Evolutionary conservation across 2,888 invertebrate genomes (phyloP).

Genomic region (Celastrina argiolus): DNA sequence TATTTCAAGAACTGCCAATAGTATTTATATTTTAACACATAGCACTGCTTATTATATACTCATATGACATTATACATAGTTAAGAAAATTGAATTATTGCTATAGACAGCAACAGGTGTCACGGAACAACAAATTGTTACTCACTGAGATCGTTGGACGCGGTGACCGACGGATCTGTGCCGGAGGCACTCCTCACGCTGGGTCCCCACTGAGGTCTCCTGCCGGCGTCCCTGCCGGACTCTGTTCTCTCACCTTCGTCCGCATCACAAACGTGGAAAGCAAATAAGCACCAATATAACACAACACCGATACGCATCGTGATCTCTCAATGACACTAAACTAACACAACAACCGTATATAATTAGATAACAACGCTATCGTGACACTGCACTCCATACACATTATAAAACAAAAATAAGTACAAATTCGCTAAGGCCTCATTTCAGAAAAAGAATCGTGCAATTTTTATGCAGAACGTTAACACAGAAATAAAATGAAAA

Average conservation of each 20-base stretch:
- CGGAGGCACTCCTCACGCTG: slow-evolving; percentile 56
- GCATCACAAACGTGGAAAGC: slow-evolving; percentile 70
- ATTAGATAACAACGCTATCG: slow-evolving; percentile 54
- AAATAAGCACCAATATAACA: slow-evolving; percentile 74
- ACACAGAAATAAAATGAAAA: slow-evolving; percentile 51
- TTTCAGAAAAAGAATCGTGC: slow-evolving; percentile 57
- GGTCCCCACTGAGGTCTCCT: slow-evolving; percentile 68
- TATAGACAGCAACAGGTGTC: slow-evolving; percentile 60
- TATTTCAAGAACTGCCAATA: not conserved
- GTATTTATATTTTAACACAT: not conserved
- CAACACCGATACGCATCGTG: slow-evolving; percentile 75
- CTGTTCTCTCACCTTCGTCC: slow-evolving; percentile 70
- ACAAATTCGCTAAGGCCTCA: slow-evolving; percentile 58
- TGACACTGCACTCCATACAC: slow-evolving; percentile 60
- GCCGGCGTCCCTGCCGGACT: slow-evolving; percentile 54
- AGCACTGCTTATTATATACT: not conserved
- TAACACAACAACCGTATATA: slow-evolving; percentile 54
- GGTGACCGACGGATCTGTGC: slow-evolving; percentile 51
- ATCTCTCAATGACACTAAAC: slow-evolving; percentile 66
- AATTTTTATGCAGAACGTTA: slow-evolving; percentile 48
- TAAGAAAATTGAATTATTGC: not conserved
- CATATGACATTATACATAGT: slow-evolving; percentile 3
- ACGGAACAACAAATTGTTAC: slow-evolving; percentile 48
- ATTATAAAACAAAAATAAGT: slow-evolving; percentile 57
- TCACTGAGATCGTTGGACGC: slow-evolving; percentile 70